Evolutionary conservation across 2,888 invertebrate genomes (phyloP).

Genomic region (Himalopsyche kuldschensis): DNA sequence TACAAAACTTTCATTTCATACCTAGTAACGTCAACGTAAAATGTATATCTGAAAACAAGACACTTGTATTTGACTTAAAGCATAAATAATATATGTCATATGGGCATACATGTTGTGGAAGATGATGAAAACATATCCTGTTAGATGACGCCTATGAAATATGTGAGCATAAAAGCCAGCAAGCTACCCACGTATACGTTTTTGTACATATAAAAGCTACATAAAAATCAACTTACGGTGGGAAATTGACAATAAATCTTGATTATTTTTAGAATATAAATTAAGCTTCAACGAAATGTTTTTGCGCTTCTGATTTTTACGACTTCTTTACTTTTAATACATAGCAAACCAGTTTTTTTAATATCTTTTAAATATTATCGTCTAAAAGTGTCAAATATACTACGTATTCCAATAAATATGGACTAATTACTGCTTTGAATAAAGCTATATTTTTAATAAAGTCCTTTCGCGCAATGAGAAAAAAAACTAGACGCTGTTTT

Average conservation of each 20-base stretch:
- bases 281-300: background rate
- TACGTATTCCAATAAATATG: background rate
- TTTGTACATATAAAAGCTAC: background rate
- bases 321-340: background rate
- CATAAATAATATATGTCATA: background rate
- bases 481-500: no score
- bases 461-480: no score
- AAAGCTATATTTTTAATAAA: no score
- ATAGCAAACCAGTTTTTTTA: background rate
- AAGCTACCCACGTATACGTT: background rate
- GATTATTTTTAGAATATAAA: background rate
- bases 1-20: no score
- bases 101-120: background rate
- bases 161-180: background rate
- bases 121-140: conserved; percentile 3
- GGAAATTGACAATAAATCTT: background rate
- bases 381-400: background rate
- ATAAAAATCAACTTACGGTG: background rate
- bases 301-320: background rate
- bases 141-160: background rate
- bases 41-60: background rate
- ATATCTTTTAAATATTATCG: background rate
- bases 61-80: background rate
- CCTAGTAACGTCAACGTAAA: no score
- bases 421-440: background rate